A percentile compares a stretch with the other conserved stretches of the same genome.
Evolutionary conservation across 1,140 invertebrate species (phyloP).

Genomic region (Wiebesia pumilae): DNA sequence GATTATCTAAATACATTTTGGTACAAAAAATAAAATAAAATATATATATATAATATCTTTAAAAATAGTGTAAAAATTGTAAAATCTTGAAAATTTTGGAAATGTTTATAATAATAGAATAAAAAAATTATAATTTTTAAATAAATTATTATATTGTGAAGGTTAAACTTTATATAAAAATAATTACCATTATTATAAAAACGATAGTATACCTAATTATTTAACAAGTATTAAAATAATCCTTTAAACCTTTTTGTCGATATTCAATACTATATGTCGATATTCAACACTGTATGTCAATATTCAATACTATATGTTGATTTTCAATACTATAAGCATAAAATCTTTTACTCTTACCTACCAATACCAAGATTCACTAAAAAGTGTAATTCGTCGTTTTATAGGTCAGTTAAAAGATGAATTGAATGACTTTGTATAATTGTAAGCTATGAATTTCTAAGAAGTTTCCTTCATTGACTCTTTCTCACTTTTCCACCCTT

Average conservation of each 20-base stretch:
- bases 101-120: too few relatives aligned
- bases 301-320: too few relatives aligned
- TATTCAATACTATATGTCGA: background rate
- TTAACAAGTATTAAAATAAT: conserved; percentile 7
- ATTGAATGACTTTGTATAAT: conserved; percentile 10
- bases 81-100: too few relatives aligned
- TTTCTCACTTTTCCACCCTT: background rate
- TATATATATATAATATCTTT: too few relatives aligned
- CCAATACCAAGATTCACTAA: conserved; percentile 12
- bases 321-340: background rate
- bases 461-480: background rate
- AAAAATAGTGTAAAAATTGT: too few relatives aligned
- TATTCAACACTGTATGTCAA: too few relatives aligned
- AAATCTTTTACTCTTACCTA: conserved; percentile 5
- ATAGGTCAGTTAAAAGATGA: conserved; percentile 30
- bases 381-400: background rate
- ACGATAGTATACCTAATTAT: background rate
- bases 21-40: too few relatives aligned
- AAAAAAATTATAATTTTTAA: too few relatives aligned
- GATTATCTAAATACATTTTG: too few relatives aligned
- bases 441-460: background rate
- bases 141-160: too few relatives aligned
- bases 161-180: too few relatives aligned
- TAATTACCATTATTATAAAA: too few relatives aligned
- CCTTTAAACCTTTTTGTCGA: background rate